Evolutionary conservation across 2,113 vertebrate genomes (phyloP), one percentile per base, ranked within the genome.

Genomic region (Odocoileus hemionus): DNA sequence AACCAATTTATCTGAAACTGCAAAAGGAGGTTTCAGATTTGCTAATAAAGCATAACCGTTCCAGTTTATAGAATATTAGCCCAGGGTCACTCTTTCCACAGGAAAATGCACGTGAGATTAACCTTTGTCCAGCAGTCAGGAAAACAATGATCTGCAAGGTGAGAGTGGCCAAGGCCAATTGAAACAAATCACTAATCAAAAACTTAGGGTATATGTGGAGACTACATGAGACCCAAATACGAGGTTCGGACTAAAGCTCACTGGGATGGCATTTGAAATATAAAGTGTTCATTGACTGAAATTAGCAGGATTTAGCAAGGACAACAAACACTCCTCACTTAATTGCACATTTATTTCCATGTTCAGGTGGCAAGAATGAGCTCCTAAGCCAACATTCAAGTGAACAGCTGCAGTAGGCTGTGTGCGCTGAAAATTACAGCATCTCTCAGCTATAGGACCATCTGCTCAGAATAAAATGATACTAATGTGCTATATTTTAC

Each of bases 351-450:
- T 98, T 98, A 98, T 97, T 98, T 99, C 98, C 74, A 92, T 60
- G 94, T 98, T 99, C 98, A 98, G 98, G 98, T 99, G 98, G 98
- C 98, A 99, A 98, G 97, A 98, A 98, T 96, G 52, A 97, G 91
- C 98, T 98, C 94, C 97, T 98, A 98, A 98, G 98, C 98, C 98
- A 99, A 98, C 97, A 98, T 96, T 99, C 98, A 98, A 99, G 98
- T 98, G 98, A 99, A 99, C 98, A 99, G 98, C 98, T 99, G 98
- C 98, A 99, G 97, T 97, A 99, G 98, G 98, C 98, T 98, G 95
- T 97, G 96, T 97, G 91, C 6, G 16, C 98, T 98, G 98, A 98
- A 98, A 98, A 99, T 98, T 98, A 98, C 90, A 98, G 96, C 96
- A 97, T 97, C 98, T 98, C 94, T 98, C 98, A 98, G 97, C 97